Conservation (phyloP, 2,888 invertebrate genomes). For the Tuta absoluta region DNA sequence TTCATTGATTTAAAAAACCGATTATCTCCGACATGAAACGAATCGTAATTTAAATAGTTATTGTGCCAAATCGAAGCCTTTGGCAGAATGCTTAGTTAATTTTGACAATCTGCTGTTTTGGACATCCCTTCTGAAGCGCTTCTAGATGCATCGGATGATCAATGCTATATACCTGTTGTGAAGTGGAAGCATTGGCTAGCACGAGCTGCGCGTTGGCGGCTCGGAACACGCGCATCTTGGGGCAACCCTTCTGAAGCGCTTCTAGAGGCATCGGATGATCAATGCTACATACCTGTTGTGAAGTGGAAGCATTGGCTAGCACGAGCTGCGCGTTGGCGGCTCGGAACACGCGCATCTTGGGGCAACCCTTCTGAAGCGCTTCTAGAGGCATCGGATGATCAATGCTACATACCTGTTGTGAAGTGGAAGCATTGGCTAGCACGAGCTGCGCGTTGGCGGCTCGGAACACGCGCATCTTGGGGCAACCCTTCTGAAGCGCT, state of each 20-base stretch:
- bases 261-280: neutral
- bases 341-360: constrained; percentile 87
- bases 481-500: constrained; percentile 90
- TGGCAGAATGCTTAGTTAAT: too few species aligned
- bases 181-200: constrained; percentile 84
- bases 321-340: constrained; percentile 91
- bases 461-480: constrained; percentile 87
- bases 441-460: constrained; percentile 91
- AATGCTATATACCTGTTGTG: constrained; percentile 84
- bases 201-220: constrained; percentile 91
- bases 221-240: constrained; percentile 87
- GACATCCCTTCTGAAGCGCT: too few species aligned
- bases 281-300: constrained; percentile 84
- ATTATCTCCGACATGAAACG: too few species aligned
- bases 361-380: constrained; percentile 90
- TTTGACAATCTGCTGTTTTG: too few species aligned
- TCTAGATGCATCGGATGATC: neutral
- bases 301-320: constrained; percentile 84
- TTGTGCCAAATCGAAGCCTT: too few species aligned
- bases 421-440: constrained; percentile 84
- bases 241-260: too few species aligned
- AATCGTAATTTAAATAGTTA: too few species aligned
- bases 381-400: constrained; percentile 83
- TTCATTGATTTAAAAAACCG: too few species aligned
- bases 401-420: constrained; percentile 84